Evolutionary conservation across 2,113 vertebrate genomes (phyloP).

Genomic region (Pogonocichla stellata): DNA sequence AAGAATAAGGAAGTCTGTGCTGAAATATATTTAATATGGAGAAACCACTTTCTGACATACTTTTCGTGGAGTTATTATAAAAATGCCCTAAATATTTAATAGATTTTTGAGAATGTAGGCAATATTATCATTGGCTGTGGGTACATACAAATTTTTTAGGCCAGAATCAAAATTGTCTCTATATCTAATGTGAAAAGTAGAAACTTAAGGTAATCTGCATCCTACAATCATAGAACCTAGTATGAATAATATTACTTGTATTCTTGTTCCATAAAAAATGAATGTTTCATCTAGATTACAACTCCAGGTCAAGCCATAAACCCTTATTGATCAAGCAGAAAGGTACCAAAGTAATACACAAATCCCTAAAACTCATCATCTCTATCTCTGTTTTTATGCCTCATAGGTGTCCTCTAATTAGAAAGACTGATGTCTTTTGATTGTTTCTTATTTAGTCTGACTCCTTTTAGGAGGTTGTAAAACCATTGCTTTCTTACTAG

Average conservation of each 20-base stretch:
- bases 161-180: neutral
- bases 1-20: neutral
- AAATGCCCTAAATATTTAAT: neutral
- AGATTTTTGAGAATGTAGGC: neutral
- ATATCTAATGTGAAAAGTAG: neutral
- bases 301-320: neutral
- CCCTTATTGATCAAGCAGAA: neutral
- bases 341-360: neutral
- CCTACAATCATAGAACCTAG: neutral
- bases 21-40: neutral
- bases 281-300: neutral
- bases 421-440: neutral
- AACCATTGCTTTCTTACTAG: neutral
- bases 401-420: neutral
- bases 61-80: neutral
- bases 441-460: neutral
- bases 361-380: neutral
- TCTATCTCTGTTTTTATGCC: neutral
- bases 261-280: neutral
- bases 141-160: neutral
- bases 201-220: neutral
- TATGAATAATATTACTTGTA: neutral
- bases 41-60: neutral
- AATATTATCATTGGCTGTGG: neutral
- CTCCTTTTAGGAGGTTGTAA: neutral